These are phyloP conservation scores for Alloscopus bannaensis DNA, from an alignment of 2,888 invertebrate species.

Conservation along the genomic window DNA sequence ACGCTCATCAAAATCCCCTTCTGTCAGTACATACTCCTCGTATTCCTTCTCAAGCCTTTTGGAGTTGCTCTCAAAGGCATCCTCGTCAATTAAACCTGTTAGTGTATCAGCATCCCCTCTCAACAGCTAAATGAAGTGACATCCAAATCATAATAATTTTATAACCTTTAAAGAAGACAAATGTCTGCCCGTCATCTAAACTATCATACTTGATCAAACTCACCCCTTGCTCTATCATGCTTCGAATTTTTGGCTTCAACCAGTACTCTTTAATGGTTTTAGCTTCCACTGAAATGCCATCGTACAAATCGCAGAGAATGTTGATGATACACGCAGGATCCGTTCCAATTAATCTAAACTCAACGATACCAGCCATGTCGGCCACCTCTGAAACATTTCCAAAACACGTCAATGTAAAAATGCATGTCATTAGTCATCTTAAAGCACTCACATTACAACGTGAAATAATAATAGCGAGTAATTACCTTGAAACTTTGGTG, in stretches of 20 bases:
- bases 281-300: slow-evolving; percentile 90
- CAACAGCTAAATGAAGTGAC: slow-evolving; percentile 78
- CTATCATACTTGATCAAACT: slow-evolving; percentile 69
- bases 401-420: slow-evolving; percentile 1
- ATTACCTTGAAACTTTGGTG: slow-evolving; percentile 85
- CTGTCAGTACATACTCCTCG: slow-evolving; percentile 91
- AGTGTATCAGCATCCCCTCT: slow-evolving; percentile 84
- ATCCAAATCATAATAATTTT: background rate
- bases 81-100: slow-evolving; percentile 85
- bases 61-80: slow-evolving; percentile 89
- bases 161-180: background rate
- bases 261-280: slow-evolving; percentile 92
- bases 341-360: slow-evolving; percentile 76
- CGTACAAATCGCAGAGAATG: slow-evolving; percentile 86
- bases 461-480: no score
- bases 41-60: slow-evolving; percentile 91
- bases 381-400: slow-evolving; percentile 80
- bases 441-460: slow-evolving; percentile 2
- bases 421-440: background rate
- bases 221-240: slow-evolving; percentile 84
- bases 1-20: slow-evolving; percentile 97
- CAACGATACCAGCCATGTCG: slow-evolving; percentile 80
- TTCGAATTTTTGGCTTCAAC: slow-evolving; percentile 86
- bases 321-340: slow-evolving; percentile 89
- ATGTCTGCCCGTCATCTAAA: background rate